Conservation (phyloP, 2,888 invertebrate species). For the Agrochola circellaris region DNA sequence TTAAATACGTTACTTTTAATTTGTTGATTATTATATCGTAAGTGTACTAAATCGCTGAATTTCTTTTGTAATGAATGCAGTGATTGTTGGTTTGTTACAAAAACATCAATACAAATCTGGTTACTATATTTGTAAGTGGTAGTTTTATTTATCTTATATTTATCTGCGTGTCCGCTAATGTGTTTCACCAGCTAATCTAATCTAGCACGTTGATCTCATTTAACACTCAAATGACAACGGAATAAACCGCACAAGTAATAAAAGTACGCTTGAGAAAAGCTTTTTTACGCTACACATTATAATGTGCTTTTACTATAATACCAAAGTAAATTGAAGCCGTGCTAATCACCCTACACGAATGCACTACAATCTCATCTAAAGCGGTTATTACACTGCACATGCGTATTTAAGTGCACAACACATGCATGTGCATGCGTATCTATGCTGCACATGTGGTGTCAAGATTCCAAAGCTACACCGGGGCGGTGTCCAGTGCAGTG, state of each 20-base stretch:
- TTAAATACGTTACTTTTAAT: conserved; percentile 41
- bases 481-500: too few relatives aligned
- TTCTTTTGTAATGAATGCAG: conserved; percentile 44
- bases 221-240: background rate
- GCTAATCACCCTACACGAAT: background rate
- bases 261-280: background rate
- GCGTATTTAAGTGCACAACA: too few relatives aligned
- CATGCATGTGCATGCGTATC: too few relatives aligned
- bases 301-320: background rate
- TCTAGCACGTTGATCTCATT: conserved; percentile 32
- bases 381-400: too few relatives aligned
- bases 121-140: conserved; percentile 60
- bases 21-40: conserved; percentile 42
- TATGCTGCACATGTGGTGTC: too few relatives aligned
- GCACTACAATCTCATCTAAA: background rate
- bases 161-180: conserved; percentile 14
- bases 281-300: background rate
- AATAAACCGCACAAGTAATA: background rate
- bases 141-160: conserved; percentile 60
- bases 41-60: conserved; percentile 40
- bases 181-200: conserved; percentile 25
- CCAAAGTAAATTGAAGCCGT: too few relatives aligned
- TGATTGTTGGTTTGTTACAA: conserved; percentile 59
- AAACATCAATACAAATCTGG: conserved; percentile 59
- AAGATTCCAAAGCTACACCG: too few relatives aligned